These are phyloP conservation scores for Novumbra hubbsi DNA, from an alignment of 2,797 vertebrate genomes.

Conservation along the genomic window DNA sequence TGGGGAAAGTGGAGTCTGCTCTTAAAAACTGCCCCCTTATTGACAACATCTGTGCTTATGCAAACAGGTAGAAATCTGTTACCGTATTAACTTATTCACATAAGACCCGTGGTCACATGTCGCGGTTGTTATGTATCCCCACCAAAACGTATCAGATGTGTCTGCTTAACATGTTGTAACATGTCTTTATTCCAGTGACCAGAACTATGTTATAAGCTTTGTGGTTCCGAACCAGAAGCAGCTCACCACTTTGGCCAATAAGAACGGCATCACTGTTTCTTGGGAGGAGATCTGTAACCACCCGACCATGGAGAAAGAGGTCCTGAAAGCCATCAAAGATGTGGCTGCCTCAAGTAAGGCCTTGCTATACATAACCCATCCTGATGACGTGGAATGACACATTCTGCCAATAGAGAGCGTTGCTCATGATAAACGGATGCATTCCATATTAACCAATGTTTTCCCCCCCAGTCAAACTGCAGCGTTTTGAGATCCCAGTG, in stretches of 20 bases:
- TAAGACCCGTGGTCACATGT: neutral
- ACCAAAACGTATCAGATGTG: neutral
- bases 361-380: neutral
- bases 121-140: neutral
- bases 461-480: conserved; percentile 77
- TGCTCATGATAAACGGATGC: neutral
- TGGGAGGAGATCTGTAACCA: conserved; percentile 86
- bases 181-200: conserved; percentile 65
- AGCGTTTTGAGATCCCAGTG: conserved; percentile 84
- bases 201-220: conserved; percentile 86
- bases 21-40: conserved; percentile 84
- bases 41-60: conserved; percentile 87
- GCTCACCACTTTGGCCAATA: conserved; percentile 75
- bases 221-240: conserved; percentile 88
- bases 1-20: conserved; percentile 84
- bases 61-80: conserved; percentile 75
- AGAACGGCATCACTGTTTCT: conserved; percentile 73
- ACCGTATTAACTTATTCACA: neutral
- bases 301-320: conserved; percentile 80
- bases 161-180: neutral
- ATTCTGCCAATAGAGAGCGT: neutral
- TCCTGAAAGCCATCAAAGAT: conserved; percentile 81
- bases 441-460: conserved; percentile 12
- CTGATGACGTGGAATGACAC: neutral
- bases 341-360: conserved; percentile 79